phyloP scores from a whole-genome alignment of 2,888 invertebrate genomes.

The Limnephilus rhombicus region DNA sequence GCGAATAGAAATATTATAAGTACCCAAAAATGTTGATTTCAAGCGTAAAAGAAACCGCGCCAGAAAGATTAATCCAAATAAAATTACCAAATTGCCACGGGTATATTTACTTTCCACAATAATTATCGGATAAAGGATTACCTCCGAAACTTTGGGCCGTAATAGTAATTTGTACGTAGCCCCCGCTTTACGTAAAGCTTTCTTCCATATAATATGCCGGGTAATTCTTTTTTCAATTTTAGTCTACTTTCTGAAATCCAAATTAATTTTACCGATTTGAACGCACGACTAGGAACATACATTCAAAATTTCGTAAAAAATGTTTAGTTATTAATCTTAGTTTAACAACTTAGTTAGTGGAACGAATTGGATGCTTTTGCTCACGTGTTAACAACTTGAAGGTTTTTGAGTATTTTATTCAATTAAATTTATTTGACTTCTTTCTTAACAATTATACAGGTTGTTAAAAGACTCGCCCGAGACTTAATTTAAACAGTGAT shows the following conservation, averaged over 20 bases:
- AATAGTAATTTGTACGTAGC: constrained; percentile 50
- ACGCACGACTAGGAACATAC: not conserved
- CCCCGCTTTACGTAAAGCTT: constrained; percentile 11
- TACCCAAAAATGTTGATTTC: constrained; percentile 21
- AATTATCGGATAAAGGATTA: constrained; percentile 51
- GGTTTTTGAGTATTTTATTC: no score
- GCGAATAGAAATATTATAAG: not conserved
- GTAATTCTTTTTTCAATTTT: constrained; percentile 11
- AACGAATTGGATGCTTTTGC: not conserved
- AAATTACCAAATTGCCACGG: constrained; percentile 44
- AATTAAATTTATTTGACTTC: no score
- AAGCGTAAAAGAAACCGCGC: constrained; percentile 15
- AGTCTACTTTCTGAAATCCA: constrained; percentile 2
- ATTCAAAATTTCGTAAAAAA: not conserved
- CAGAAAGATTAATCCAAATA: constrained; percentile 46
- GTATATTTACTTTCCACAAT: constrained; percentile 45
- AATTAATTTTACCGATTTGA: not conserved
- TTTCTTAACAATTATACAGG: no score
- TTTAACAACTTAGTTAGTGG: not conserved
- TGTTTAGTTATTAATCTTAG: not conserved
- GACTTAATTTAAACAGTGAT: no score
- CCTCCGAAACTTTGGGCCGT: constrained; percentile 35
- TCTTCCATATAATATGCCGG: not conserved
- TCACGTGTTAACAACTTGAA: no score
- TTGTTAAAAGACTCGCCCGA: no score